Conservation (phyloP, 2,888 invertebrate species). For the Limnephilus lunatus region DNA sequence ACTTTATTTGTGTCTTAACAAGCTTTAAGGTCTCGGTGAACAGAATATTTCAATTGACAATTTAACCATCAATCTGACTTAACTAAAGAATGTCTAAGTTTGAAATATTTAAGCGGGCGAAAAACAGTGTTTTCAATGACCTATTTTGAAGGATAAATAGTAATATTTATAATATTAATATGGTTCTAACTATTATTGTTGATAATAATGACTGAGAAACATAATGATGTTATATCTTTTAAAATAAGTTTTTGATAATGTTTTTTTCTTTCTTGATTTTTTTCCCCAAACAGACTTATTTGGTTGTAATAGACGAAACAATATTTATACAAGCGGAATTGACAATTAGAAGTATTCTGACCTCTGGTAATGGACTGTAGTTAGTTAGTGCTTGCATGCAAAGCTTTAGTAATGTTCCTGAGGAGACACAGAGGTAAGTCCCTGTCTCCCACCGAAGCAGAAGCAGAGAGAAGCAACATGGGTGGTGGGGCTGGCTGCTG, state of each 20-base stretch:
- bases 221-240: background rate
- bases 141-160: no score
- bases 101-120: background rate
- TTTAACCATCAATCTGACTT: background rate
- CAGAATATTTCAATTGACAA: background rate
- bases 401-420: constrained; percentile 57
- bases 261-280: background rate
- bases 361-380: background rate
- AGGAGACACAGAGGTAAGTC: constrained; percentile 64
- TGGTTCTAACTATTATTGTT: background rate
- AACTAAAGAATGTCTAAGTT: background rate
- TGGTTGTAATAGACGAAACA: background rate
- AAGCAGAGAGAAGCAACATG: constrained; percentile 38
- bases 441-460: constrained; percentile 63
- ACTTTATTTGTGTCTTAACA: background rate
- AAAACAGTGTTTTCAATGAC: background rate
- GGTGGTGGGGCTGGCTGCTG: constrained; percentile 13
- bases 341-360: background rate
- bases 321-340: background rate
- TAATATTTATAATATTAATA: background rate
- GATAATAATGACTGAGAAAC: background rate
- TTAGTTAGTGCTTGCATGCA: constrained; percentile 51
- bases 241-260: background rate
- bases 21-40: background rate
- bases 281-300: background rate